Evolutionary conservation across 1,140 invertebrate species (phyloP), one percentile per base, ranked within the genome.

Genomic region (Nephotettix cincticeps): DNA sequence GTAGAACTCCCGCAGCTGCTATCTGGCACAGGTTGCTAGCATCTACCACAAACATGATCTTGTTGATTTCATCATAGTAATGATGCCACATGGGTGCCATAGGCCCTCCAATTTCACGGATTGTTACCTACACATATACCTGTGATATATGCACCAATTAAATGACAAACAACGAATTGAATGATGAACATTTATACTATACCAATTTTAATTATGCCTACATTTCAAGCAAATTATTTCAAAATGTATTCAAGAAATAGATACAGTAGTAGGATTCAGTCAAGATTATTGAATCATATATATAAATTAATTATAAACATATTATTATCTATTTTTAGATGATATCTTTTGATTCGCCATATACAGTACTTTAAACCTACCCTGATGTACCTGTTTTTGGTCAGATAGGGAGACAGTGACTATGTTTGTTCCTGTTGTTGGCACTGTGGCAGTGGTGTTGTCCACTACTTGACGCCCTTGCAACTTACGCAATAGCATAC

Each of bases 1-100:
- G 79, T 47, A 92, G 82, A 1, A 93, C 88, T 19, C 89, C 90
- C 40, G 91, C 90, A n/a, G 89, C 89, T 14, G 90, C 91, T 75
- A 93, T 92, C 81, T 93, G 91, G 74, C 91, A 92, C 54, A 92
- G 82, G 81, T 93, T 92, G 3, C 90, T 91, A 0, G 90, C 86
- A 76, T 93, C 91, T 11, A 93, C 86, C 0, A 93, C 90, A 72
- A 89, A 93, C 71, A 93, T 88, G 1, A 92, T 84, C 78, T 91
- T 92, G 58, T 84, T 83, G 14, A 91, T 84, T 67, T 86, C 84
- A 25, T 85, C 81, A 61, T 90, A 90, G 77, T 93, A 93, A 14
- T 78, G 87, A 68, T 71, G 85, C 92, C 92, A 94, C 32, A 93
- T 81, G 4, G 91, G 87, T 47, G 90, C 89, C 89, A 94, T 92